Conservation (phyloP, 2,888 invertebrate genomes). For the Pheosia gnoma region DNA sequence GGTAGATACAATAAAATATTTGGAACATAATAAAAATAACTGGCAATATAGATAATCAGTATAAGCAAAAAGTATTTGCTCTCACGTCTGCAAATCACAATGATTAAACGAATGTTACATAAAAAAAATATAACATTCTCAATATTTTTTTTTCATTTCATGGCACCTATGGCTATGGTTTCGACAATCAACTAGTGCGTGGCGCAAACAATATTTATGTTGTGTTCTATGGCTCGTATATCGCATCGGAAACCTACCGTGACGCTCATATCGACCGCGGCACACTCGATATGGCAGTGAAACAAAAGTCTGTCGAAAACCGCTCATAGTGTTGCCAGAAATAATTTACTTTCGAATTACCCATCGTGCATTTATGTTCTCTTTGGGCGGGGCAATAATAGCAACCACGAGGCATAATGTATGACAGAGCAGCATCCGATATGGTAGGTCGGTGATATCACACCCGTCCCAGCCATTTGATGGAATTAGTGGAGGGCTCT, state of each 20-base stretch:
- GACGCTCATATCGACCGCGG: constrained; percentile 44
- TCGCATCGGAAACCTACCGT: constrained; percentile 40
- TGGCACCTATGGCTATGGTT: background rate
- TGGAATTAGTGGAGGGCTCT: too few species aligned
- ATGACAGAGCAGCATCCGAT: too few species aligned
- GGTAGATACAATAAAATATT: background rate
- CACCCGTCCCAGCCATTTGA: too few species aligned
- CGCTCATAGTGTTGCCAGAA: constrained; percentile 28
- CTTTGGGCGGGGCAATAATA: too few species aligned
- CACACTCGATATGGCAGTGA: constrained; percentile 43
- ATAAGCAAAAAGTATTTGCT: too few species aligned
- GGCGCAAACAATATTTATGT: constrained; percentile 35
- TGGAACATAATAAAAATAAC: background rate
- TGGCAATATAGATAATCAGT: too few species aligned
- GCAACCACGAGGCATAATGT: too few species aligned
- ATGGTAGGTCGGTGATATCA: too few species aligned
- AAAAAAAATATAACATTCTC: background rate
- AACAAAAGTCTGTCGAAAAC: constrained; percentile 55
- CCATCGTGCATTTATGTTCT: too few species aligned
- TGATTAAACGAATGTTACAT: background rate
- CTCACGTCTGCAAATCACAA: too few species aligned
- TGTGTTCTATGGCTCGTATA: constrained; percentile 32
- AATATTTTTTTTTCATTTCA: background rate
- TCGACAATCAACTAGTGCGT: constrained; percentile 13
- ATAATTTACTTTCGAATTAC: background rate